Base-by-base conservation (phyloP, 2,113 vertebrate species). In the Oxyura jamaicensis region DNA sequence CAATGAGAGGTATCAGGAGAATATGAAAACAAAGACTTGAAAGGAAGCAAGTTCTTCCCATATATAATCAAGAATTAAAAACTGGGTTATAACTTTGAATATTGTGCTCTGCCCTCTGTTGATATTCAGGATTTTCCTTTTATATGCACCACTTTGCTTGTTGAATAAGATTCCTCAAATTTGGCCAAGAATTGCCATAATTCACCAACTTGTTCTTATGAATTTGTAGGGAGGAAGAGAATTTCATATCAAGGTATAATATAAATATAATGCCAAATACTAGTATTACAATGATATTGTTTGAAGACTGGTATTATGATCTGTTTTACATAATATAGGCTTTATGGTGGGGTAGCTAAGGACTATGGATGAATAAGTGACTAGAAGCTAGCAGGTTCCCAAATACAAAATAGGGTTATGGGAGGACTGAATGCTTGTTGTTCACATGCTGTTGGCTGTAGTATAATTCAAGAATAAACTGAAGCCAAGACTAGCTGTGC, bases 181-280 rank as follows among this genome's bases (percentile, higher is more conserved):
- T 53, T 68, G 88, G 75, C 26, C 78, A 95, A 90, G 95, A 62
- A n/a, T 36, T 6, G 83, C 56, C 86, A 35, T 44, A 92, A 86
- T 79, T 86, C 33, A n/a, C 93, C 83, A 91, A 58, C 25, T 66
- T 68, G 7, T 68, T 95, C 89, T 41, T 60, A 55, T 55, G 13
- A 80, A 69, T 87, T 62, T 46, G 7, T 94, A 19, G 13, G 14
- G 20, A 92, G 21, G 42, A 74, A 77, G 86, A 95, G 3, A 93
- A 92, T 76, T 94, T 81, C 15, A 83, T 28, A 82, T 50, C 10
- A 73, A 92, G 18, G 29, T 44, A 80, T 59, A 91, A 84, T 56
- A 67, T 59, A 66, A 91, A 53, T 86, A 86, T 88, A 84, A 72
- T 42, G 65, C 2, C 28, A 80, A 88, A 52, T 76, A 74, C 72